Conservation (phyloP, 2,888 invertebrate species). For the Halictus quadricinctus region DNA sequence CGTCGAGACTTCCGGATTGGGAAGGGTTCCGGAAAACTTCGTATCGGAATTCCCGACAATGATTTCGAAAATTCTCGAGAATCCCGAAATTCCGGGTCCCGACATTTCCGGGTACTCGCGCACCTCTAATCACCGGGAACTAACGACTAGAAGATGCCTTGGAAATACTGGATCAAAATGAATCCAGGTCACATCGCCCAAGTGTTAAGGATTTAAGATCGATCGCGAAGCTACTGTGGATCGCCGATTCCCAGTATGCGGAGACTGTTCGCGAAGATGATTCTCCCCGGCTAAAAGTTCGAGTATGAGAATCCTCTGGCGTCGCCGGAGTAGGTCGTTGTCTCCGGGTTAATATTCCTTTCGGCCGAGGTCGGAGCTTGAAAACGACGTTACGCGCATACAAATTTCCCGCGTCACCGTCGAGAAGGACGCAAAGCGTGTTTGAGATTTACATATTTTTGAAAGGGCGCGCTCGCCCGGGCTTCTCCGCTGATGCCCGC, state of each 20-base stretch:
- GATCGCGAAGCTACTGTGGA: neutral
- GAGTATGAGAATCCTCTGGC: neutral
- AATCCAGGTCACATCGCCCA: neutral
- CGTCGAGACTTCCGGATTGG: no score
- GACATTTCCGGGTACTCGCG: no score
- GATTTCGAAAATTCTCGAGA: neutral
- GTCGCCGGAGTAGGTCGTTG: neutral
- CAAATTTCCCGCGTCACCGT: slow-evolving; percentile 5
- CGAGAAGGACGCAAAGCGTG: neutral
- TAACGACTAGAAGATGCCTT: neutral
- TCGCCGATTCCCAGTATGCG: slow-evolving; percentile 3
- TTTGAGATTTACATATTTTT: slow-evolving; percentile 33
- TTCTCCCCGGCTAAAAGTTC: neutral
- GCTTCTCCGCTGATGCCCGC: neutral
- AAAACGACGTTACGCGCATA: slow-evolving; percentile 1
- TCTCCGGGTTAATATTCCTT: slow-evolving; percentile 11
- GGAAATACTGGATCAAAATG: neutral
- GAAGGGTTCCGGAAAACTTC: neutral
- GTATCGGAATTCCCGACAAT: no score
- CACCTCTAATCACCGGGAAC: no score
- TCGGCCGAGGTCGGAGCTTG: neutral
- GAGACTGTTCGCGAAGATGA: neutral
- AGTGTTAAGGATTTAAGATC: neutral
- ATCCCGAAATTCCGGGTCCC: neutral
- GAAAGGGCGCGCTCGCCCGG: neutral